Evolutionary conservation across 2,888 invertebrate species (phyloP).

Genomic region (Hedya salicella): DNA sequence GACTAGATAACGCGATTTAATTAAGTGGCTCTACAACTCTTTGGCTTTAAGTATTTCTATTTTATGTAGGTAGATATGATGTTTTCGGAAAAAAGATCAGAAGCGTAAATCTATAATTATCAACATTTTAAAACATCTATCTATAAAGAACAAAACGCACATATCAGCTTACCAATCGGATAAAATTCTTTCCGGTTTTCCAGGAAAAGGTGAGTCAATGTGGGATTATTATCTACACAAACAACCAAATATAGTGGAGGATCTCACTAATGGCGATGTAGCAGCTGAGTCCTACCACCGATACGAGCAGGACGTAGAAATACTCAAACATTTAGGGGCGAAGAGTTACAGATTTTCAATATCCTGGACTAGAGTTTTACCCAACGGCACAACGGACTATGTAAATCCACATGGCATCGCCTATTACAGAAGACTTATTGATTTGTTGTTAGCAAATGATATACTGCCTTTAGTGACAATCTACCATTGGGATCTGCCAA

Average conservation of each 20-base stretch:
- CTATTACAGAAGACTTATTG: constrained; percentile 78
- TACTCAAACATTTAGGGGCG: constrained; percentile 60
- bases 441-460: constrained; percentile 72
- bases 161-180: too few species aligned
- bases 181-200: constrained; percentile 39
- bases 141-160: too few species aligned
- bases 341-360: constrained; percentile 77
- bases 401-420: constrained; percentile 46
- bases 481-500: constrained; percentile 85
- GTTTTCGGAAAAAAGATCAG: too few species aligned
- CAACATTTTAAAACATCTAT: too few species aligned
- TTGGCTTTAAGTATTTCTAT: too few species aligned
- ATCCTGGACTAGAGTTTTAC: constrained; percentile 75
- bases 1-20: too few species aligned
- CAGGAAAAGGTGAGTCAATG: constrained; percentile 82
- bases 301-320: constrained; percentile 72
- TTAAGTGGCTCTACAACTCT: too few species aligned
- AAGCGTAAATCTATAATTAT: too few species aligned
- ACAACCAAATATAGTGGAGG: constrained; percentile 42
- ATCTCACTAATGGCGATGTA: constrained; percentile 79
- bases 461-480: constrained; percentile 79
- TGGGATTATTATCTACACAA: constrained; percentile 70
- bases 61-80: too few species aligned
- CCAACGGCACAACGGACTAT: constrained; percentile 45
- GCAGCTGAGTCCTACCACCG: constrained; percentile 86